A percentile compares a stretch with the other conserved stretches of the same genome.
phyloP scores from a whole-genome alignment of 2,888 invertebrate genomes.

The Hemistola chrysoprasaria region DNA sequence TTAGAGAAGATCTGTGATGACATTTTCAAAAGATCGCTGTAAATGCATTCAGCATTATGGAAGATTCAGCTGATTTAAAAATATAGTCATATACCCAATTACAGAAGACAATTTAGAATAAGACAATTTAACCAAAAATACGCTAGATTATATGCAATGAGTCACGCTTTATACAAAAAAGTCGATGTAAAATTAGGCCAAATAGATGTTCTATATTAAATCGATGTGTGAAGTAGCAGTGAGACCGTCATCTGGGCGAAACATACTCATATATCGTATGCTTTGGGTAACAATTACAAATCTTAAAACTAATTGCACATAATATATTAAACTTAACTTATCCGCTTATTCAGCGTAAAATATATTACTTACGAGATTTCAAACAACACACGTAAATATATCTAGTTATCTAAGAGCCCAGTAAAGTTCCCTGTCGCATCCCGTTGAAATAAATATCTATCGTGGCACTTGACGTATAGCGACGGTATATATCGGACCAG shows the following conservation, averaged over 20 bases:
- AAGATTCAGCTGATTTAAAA: too few relatives aligned
- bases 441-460: conserved; percentile 61
- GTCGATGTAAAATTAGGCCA: conserved; percentile 33
- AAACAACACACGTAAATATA: conserved; percentile 70
- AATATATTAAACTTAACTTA: conserved; percentile 71
- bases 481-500: conserved; percentile 47
- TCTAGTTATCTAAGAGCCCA: conserved; percentile 67
- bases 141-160: too few relatives aligned
- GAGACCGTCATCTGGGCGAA: conserved; percentile 34
- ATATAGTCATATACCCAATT: too few relatives aligned
- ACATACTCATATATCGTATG: conserved; percentile 58
- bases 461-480: conserved; percentile 65
- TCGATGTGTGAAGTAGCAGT: conserved; percentile 25
- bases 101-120: conserved; percentile 3
- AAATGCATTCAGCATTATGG: too few relatives aligned
- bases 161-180: conserved; percentile 29
- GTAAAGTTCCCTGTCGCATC: conserved; percentile 66
- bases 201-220: too few relatives aligned
- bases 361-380: conserved; percentile 82
- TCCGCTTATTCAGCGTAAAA: conserved; percentile 59
- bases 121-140: too few relatives aligned
- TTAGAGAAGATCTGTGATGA: too few relatives aligned
- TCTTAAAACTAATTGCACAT: conserved; percentile 71
- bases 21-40: too few relatives aligned
- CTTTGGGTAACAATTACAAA: conserved; percentile 75